Evolutionary conservation across 2,888 invertebrate species (phyloP).

Genomic region (Andrena dorsata): DNA sequence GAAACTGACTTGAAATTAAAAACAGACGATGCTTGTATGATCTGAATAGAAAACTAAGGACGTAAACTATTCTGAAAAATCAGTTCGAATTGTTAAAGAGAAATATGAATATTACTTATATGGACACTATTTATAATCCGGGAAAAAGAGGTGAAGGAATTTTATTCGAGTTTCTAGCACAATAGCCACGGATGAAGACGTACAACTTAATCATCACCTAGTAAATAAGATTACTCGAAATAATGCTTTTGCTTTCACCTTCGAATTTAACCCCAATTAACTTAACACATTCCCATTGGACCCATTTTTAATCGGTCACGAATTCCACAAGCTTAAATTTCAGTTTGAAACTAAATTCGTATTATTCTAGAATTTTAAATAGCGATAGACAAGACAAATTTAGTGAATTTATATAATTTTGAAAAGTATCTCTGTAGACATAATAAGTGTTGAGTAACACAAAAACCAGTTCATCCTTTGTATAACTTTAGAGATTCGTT

Average conservation of each 20-base stretch:
- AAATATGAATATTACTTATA: neutral
- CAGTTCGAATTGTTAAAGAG: neutral
- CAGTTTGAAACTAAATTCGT: too few relatives aligned
- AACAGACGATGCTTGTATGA: neutral
- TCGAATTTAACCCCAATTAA: conserved; percentile 27
- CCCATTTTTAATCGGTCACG: neutral
- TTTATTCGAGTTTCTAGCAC: conserved; percentile 33
- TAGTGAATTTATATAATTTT: too few relatives aligned
- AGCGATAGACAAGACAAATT: too few relatives aligned
- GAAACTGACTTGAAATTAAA: neutral
- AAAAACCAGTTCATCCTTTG: too few relatives aligned
- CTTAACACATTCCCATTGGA: neutral
- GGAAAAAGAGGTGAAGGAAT: conserved; percentile 8
- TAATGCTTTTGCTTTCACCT: conserved; percentile 31
- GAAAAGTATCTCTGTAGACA: too few relatives aligned
- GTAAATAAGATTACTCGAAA: conserved; percentile 9
- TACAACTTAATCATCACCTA: conserved; percentile 28
- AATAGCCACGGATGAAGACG: conserved; percentile 26
- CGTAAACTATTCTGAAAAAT: neutral
- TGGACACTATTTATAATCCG: conserved; percentile 13
- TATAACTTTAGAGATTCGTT: too few relatives aligned
- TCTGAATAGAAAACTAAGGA: neutral
- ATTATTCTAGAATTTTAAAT: too few relatives aligned
- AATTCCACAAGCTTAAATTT: neutral
- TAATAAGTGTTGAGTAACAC: too few relatives aligned